Base-by-base conservation (phyloP, 2,888 invertebrate genomes). In the Caenorhabditis macrosperma region DNA sequence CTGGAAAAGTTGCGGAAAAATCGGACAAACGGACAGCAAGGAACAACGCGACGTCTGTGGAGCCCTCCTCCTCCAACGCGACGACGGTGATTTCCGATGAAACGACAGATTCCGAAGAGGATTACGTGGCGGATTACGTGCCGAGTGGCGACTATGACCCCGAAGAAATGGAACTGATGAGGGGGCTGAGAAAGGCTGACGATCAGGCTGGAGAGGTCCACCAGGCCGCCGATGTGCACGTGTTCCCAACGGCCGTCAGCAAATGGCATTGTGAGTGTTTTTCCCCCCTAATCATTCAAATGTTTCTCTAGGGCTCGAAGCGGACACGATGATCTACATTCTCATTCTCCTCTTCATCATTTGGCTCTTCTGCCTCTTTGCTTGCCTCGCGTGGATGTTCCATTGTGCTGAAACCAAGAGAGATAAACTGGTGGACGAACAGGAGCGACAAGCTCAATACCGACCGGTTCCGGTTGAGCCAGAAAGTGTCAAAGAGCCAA, bases 371-470 rank as follows among this genome's bases (percentile, higher is more conserved):
- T 63, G 63, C 17, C 33, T 72, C 7, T 38, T 64, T 22, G 24
- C 64, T 0, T 72, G 72, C 30, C 57, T 72, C 20, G 26, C 57
- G 7, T 72, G 72, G 72, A 72, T 72, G 63, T 72, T 61, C 15
- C 46, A 35, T 15, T 72, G 72, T 57, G 72, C 72, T 4, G 54
- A 64, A 30, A 24, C 26, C 9, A 63, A 57, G 50, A 64, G 38
- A 20, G n/a, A 57, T 10, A 57, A 48, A 38, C 9, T 72, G 9
- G 35, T 38, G 17, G 20, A 28, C 9, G 48, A 63, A 15, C 26
- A 55, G 1, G 63, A 72, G 17, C 35, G 35, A 26, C 35, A 54
- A n/a, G n/a, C n/a, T n/a, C 52, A 30, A 7, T 20, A 17, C 1
- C 15, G 24, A 15, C 48, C 63, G 0, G 17, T 71, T n/a, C 1